Base-by-base conservation (phyloP, 2,888 invertebrate species). In the Marasmarcha lunaedactyla region DNA sequence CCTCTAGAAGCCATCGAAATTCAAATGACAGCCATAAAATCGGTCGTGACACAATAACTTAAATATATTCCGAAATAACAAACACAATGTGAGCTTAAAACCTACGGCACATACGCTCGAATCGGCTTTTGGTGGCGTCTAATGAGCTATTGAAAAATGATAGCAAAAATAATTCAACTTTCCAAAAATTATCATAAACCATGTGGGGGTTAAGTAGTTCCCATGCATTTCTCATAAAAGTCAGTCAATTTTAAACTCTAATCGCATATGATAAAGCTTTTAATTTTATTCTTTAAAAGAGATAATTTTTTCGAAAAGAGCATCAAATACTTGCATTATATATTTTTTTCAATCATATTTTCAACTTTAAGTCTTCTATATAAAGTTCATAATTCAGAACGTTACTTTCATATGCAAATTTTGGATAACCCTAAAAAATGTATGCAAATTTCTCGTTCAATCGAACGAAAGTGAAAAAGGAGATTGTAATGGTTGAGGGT, bases 71-170 rank as follows among this genome's bases (percentile, higher is more conserved):
- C 54, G 42, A 51, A 53, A 57, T 53, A 56, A 54, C 52, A 51
- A 30, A 30, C 30, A 54, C 51, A 55, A 20, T 20, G 7, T 20
- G 20, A 20, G 20, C 20, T 20, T 20, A 20, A 59, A 68, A 66
- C 61, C 65, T 57, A 68, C 52, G 59, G 62, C 69, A 72, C 76
- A 77, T 68, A 72, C 74, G 71, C 64, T 43, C 61, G 70, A 57
- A 61, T 72, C 65, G 68, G 61, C 65, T 64, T 60, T 59, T 56
- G 60, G 12, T 57, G 51, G 50, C 54, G 57, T 64, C 66, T 81
- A 81, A 83, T 81, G 77, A 81, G 74, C 81, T 78, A 81, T 83
- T 81, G 83, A 83, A 83, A 81, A 81, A 83, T 83, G 81, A 83
- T 81, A 71, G 73, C 69, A 71, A 76, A 79, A 77, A 77, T 78